phyloP scores from a whole-genome alignment of 2,797 vertebrate species.

The Smutsia temminckii region DNA sequence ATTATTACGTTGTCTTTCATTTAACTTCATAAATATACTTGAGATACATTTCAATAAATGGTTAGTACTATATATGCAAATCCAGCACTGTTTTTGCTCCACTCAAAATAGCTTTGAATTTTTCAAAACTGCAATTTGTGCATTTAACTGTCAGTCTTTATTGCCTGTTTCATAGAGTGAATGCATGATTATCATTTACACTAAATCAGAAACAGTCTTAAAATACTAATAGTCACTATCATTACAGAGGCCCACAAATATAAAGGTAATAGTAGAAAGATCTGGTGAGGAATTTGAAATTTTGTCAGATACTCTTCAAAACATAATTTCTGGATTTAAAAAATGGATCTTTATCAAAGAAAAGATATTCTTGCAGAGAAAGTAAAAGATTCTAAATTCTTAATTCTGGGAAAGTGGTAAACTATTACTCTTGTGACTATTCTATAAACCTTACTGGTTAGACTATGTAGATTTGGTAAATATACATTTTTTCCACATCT shows the following conservation, averaged over 20 bases:
- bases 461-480: background rate
- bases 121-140: background rate
- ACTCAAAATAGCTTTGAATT: background rate
- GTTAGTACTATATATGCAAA: background rate
- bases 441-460: background rate
- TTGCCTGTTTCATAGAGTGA: background rate
- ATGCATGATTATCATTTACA: background rate
- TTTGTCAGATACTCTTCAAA: background rate
- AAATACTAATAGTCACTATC: background rate
- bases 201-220: background rate
- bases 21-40: background rate
- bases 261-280: background rate
- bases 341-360: background rate
- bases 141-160: slow-evolving; percentile 11
- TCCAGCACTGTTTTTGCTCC: background rate
- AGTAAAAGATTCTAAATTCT: background rate
- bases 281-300: background rate
- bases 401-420: background rate
- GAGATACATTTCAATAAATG: slow-evolving; percentile 7
- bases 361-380: background rate
- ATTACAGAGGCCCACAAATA: background rate
- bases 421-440: background rate
- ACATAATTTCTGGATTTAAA: background rate
- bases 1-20: slow-evolving; percentile 4
- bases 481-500: background rate